Conservation (phyloP, 2,888 invertebrate genomes). For the Pristionchus fissidentatus region DNA sequence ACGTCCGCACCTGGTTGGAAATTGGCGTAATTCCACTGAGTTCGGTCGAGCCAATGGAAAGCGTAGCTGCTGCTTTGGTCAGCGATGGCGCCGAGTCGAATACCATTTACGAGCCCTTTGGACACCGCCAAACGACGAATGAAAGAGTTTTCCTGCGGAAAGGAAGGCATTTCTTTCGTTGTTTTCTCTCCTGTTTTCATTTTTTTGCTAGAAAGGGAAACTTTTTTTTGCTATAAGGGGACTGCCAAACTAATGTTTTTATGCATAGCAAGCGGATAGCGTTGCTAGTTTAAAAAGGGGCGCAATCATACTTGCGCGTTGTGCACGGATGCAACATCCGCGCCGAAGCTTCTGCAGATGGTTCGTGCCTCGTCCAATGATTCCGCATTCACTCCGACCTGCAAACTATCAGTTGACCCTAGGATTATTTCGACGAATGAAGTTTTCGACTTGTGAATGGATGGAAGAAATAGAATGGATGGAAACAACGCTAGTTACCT, state of each 20-base stretch:
- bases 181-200: too few species aligned
- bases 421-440: too few species aligned
- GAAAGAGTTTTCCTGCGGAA: neutral
- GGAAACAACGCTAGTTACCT: too few species aligned
- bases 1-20: neutral
- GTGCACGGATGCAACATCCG: conserved; percentile 8
- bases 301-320: neutral
- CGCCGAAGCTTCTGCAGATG: conserved; percentile 21
- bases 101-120: neutral
- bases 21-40: neutral
- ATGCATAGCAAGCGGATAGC: too few species aligned
- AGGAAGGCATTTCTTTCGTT: neutral
- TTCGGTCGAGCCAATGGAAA: neutral
- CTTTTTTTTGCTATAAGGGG: too few species aligned
- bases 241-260: too few species aligned
- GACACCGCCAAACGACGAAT: neutral
- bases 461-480: too few species aligned
- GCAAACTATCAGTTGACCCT: neutral
- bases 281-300: neutral
- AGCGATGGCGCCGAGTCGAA: neutral
- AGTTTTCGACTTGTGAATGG: too few species aligned
- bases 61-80: neutral
- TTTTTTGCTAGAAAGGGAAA: too few species aligned
- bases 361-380: neutral
- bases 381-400: neutral